Evolutionary conservation across 2,113 vertebrate species (phyloP).

Genomic region (Synchiropus splendidus): DNA sequence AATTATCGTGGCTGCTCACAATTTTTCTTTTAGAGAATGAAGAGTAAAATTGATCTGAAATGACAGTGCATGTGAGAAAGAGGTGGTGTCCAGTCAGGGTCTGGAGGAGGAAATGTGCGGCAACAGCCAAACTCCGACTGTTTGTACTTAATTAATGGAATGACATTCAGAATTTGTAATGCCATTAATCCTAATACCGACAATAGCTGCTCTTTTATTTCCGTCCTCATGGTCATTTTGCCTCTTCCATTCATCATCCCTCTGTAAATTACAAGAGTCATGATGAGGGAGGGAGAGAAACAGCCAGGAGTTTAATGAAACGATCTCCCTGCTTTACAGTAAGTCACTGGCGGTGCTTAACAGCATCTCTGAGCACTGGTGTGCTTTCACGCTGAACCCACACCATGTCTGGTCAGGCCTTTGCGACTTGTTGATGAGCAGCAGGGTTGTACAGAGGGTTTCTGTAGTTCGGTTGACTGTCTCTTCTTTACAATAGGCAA

Average conservation of each 20-base stretch:
- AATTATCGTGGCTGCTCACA: too few species aligned
- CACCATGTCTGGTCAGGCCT: conserved; percentile 9
- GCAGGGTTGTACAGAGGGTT: conserved; percentile 9
- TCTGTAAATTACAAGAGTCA: conserved; percentile 7
- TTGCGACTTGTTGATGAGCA: conserved; percentile 13
- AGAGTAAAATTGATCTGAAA: too few species aligned
- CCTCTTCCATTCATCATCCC: conserved; percentile 13
- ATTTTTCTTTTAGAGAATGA: not conserved
- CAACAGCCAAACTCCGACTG: conserved; percentile 16
- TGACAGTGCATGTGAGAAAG: conserved; percentile 10
- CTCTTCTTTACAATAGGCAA: conserved; percentile 36
- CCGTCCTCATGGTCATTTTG: conserved; percentile 28
- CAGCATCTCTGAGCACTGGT: conserved; percentile 18
- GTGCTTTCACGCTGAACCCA: conserved; percentile 10
- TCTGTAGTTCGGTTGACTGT: conserved; percentile 5
- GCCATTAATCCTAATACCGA: conserved; percentile 54
- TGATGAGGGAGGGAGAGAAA: conserved; percentile 12
- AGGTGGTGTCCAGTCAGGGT: conserved; percentile 22
- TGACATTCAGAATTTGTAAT: conserved; percentile 50
- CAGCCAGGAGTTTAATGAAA: conserved; percentile 34
- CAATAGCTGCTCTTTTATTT: conserved; percentile 35
- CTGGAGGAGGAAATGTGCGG: conserved; percentile 5
- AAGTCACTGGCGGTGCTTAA: conserved; percentile 30
- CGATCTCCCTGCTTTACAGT: conserved; percentile 33
- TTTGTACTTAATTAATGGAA: conserved; percentile 56